A percentile compares a stretch with the other conserved stretches of the same genome.
Evolutionary conservation across 2,888 invertebrate genomes (phyloP).

Genomic region (Nysson spinosus): DNA sequence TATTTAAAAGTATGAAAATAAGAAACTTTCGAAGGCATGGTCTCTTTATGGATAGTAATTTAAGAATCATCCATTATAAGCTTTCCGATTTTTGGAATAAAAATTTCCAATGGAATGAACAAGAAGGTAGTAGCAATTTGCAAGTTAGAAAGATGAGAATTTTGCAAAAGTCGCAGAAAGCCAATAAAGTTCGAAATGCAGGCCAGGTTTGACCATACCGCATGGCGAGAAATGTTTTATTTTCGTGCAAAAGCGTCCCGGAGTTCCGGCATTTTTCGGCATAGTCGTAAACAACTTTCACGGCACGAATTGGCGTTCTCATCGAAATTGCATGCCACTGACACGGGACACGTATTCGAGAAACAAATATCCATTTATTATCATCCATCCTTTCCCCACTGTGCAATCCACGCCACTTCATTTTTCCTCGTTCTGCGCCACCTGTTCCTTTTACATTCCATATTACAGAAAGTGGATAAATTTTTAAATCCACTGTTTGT

Average conservation of each 20-base stretch:
- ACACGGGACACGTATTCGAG: slow-evolving; percentile 39
- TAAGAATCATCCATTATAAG: too few relatives aligned
- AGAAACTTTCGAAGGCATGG: too few relatives aligned
- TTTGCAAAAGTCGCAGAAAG: slow-evolving; percentile 40
- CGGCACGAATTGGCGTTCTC: slow-evolving; percentile 49
- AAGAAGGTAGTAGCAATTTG: slow-evolving; percentile 12
- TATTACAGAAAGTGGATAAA: too few relatives aligned
- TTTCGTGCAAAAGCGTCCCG: slow-evolving; percentile 30
- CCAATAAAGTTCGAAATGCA: slow-evolving; percentile 45
- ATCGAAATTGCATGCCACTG: slow-evolving; percentile 51
- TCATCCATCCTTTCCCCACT: slow-evolving; percentile 19
- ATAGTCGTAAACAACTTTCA: slow-evolving; percentile 56
- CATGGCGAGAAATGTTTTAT: slow-evolving; percentile 52
- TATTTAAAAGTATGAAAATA: too few relatives aligned
- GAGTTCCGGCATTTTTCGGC: slow-evolving; percentile 41
- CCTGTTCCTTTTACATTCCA: too few relatives aligned
- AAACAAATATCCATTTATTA: slow-evolving; percentile 52
- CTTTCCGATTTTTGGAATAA: too few relatives aligned
- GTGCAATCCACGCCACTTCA: not conserved
- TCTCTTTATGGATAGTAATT: not conserved
- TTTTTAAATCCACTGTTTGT: too few relatives aligned
- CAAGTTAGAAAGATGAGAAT: slow-evolving; percentile 24
- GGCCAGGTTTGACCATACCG: slow-evolving; percentile 14
- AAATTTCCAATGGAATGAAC: slow-evolving; percentile 6
- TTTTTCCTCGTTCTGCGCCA: not conserved